A percentile compares a stretch with the other conserved stretches of the same genome.
phyloP scores from a whole-genome alignment of 53 echinoderm and acorn worm species.

The Luidia sarsii region DNA sequence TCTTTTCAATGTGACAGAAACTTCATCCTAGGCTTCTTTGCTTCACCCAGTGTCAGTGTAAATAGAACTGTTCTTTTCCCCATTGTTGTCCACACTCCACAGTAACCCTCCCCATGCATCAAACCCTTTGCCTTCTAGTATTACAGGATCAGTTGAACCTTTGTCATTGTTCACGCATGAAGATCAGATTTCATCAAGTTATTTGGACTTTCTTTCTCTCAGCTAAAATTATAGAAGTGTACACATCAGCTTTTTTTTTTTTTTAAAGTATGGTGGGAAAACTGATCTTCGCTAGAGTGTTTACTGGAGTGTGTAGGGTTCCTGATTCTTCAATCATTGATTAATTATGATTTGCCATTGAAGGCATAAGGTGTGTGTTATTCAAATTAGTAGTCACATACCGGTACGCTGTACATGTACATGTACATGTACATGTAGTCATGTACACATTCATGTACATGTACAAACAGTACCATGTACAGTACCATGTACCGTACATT shows the following conservation, averaged over 20 bases:
- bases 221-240: neutral
- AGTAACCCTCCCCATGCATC: too few relatives aligned
- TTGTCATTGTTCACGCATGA: constrained; percentile 21
- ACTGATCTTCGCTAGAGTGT: too few relatives aligned
- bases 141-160: constrained; percentile 9
- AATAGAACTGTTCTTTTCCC: constrained; percentile 29
- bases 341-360: too few relatives aligned
- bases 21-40: neutral
- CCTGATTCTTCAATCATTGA: too few relatives aligned
- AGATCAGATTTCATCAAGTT: constrained; percentile 25
- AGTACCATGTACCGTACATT: too few relatives aligned
- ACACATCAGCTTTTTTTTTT: constrained; percentile 1
- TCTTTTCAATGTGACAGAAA: constrained; percentile 17
- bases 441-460: neutral
- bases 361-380: too few relatives aligned
- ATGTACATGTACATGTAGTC: constrained; percentile 11
- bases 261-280: neutral
- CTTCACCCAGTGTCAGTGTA: neutral
- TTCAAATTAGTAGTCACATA: too few relatives aligned
- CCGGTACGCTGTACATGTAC: neutral
- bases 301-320: too few relatives aligned
- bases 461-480: neutral
- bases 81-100: too few relatives aligned
- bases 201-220: neutral
- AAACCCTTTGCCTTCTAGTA: constrained; percentile 1